A percentile compares a stretch with the other conserved stretches of the same genome.
phyloP scores from a whole-genome alignment of 1,140 invertebrate genomes.

The Sitobion miscanthi region DNA sequence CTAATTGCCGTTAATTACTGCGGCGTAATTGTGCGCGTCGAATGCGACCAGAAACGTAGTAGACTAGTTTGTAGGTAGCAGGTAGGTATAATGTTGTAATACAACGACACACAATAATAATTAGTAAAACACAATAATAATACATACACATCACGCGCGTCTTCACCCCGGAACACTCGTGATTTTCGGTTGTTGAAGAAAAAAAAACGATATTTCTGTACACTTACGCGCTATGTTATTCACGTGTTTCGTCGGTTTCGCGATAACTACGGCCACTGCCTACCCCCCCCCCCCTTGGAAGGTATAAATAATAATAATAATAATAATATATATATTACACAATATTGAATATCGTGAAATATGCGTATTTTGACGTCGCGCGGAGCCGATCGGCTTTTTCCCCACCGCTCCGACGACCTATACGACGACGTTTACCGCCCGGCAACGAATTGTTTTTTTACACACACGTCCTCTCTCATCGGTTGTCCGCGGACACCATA shows the following conservation, averaged over 20 bases:
- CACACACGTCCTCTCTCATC: not conserved
- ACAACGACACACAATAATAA: not conserved
- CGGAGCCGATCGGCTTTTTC: not conserved
- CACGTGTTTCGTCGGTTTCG: not conserved
- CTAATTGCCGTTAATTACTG: constrained; percentile 18
- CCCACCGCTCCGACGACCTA: not conserved
- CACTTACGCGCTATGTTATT: not conserved
- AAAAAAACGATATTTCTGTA: not conserved
- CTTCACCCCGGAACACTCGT: not conserved
- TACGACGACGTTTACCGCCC: not conserved
- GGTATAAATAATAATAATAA: not conserved
- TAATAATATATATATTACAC: not conserved
- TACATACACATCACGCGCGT: not conserved
- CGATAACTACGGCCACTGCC: not conserved
- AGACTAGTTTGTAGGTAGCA: not conserved
- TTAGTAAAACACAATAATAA: not conserved
- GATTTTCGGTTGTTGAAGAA: not conserved
- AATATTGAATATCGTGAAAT: not conserved
- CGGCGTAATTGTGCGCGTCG: not conserved
- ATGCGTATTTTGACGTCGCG: not conserved
- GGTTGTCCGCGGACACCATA: no score
- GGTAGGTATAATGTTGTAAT: not conserved
- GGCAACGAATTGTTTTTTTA: not conserved
- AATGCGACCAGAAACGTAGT: not conserved
- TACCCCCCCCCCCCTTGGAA: no score